These are phyloP conservation scores for Archocentrus centrarchus DNA, from an alignment of 2,113 vertebrate genomes.

Conservation along the genomic window DNA sequence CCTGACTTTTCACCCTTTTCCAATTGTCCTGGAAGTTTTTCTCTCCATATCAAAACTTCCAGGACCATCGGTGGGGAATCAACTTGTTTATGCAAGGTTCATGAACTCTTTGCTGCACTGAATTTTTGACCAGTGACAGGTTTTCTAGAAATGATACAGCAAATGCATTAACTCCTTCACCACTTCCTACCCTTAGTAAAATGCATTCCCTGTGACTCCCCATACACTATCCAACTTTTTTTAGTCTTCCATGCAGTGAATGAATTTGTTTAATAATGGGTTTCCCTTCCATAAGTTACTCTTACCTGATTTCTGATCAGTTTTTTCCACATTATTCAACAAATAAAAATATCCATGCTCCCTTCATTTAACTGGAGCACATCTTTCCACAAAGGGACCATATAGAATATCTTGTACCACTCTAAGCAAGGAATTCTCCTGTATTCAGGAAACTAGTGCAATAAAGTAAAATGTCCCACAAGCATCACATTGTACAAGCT, in stretches of 20 bases:
- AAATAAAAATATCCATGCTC: neutral
- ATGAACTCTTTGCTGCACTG: neutral
- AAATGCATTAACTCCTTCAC: neutral
- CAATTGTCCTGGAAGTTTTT: neutral
- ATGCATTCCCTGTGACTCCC: neutral
- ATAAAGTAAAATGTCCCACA: conserved; percentile 46
- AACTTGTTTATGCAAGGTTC: neutral
- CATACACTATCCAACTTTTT: neutral
- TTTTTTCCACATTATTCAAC: neutral
- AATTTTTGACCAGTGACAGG: neutral
- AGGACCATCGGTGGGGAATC: neutral
- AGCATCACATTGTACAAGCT: neutral
- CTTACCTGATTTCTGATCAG: neutral
- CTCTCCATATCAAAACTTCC: neutral
- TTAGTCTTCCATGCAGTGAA: neutral
- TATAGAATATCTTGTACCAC: neutral
- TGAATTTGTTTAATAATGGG: neutral
- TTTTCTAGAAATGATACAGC: neutral
- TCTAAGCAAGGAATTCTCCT: conserved; percentile 8
- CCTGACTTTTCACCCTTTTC: neutral
- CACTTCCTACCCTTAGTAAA: neutral
- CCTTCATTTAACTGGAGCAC: neutral
- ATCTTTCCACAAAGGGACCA: neutral
- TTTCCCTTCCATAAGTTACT: neutral
- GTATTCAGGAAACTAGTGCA: conserved; percentile 23